A percentile compares a stretch with the other conserved stretches of the same genome.
Evolutionary conservation across 2,113 vertebrate species (phyloP).

Genomic region (Otus sunia): DNA sequence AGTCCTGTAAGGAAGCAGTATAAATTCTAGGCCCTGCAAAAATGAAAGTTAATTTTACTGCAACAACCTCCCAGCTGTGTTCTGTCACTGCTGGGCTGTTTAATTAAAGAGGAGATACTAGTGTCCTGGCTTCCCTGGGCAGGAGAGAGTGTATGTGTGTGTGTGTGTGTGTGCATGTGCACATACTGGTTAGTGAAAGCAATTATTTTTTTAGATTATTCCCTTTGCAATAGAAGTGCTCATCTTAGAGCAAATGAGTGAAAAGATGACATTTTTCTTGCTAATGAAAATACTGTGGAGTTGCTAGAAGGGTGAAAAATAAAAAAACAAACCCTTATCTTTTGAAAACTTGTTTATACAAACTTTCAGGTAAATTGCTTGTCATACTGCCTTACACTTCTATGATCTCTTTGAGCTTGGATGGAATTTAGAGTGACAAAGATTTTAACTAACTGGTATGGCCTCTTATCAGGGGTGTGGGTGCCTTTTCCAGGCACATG

Average conservation of each 20-base stretch:
- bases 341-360: background rate
- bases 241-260: background rate
- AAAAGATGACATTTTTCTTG: background rate
- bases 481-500: background rate
- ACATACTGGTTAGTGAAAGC: background rate
- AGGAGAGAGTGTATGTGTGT: background rate
- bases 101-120: background rate
- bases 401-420: background rate
- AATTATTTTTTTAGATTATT: fast-evolving
- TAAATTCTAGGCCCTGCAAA: background rate
- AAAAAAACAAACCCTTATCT: background rate
- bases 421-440: too few species aligned
- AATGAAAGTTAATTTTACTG: background rate
- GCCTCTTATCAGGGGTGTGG: too few species aligned
- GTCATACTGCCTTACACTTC: background rate
- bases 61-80: background rate
- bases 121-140: background rate
- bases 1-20: background rate
- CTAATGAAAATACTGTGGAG: background rate
- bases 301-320: background rate
- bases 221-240: background rate
- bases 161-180: too few species aligned
- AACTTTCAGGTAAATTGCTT: background rate
- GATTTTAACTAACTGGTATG: background rate
- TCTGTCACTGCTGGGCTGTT: background rate